Evolutionary conservation across 2,113 vertebrate species (phyloP).

Genomic region (Felis catus): F.catus_Fca126_mat1.0 CM031420.1:39386501-39387000

Average conservation of each 20-base stretch:
- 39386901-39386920: neutral
- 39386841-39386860: neutral
- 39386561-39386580: too few relatives aligned
- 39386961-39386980: neutral
- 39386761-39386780: neutral
- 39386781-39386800: neutral
- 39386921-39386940: neutral
- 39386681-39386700: neutral
- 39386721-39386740: neutral
- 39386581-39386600: neutral
- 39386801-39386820: neutral
- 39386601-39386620: neutral
- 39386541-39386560: fast-evolving
- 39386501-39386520: too few relatives aligned
- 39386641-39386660: neutral
- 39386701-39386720: neutral
- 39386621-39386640: neutral
- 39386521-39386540: too few relatives aligned
- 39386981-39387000: neutral
- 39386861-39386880: neutral
- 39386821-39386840: neutral
- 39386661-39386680: neutral
- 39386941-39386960: neutral
- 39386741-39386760: neutral
- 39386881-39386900: neutral